A percentile compares a stretch with the other conserved stretches of the same genome.
Evolutionary conservation across 2,888 invertebrate genomes (phyloP).

Genomic region (Mystacides longicornis): DNA sequence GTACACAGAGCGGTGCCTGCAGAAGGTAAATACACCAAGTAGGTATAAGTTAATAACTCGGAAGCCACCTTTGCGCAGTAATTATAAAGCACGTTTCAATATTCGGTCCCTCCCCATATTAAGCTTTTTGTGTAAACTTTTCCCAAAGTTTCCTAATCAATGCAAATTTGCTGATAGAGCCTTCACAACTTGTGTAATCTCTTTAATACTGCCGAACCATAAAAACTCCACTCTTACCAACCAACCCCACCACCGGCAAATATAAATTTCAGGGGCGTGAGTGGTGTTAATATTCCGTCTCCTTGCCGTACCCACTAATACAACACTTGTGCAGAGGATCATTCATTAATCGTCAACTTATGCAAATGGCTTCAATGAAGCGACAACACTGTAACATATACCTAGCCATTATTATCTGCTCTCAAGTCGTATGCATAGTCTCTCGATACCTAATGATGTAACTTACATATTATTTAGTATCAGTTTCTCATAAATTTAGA

Average conservation of each 20-base stretch:
- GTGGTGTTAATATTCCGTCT: not conserved
- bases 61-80: no score
- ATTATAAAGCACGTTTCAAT: not conserved
- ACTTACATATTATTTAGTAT: no score
- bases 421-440: no score
- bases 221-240: not conserved
- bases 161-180: not conserved
- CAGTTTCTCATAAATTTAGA: no score
- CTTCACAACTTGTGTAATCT: conserved; percentile 1
- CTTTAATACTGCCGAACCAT: not conserved
- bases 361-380: no score
- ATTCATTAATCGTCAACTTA: not conserved
- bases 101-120: not conserved
- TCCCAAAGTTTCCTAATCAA: conserved; percentile 1
- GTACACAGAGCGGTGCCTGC: no score
- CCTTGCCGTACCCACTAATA: not conserved
- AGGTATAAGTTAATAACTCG: no score
- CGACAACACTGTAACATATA: no score
- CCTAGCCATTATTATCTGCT: no score
- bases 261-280: not conserved
- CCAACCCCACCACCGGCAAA: not conserved
- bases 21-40: no score
- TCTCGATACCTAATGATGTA: no score
- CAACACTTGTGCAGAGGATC: not conserved
- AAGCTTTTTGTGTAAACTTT: not conserved